Evolutionary conservation across 1,140 invertebrate genomes (phyloP), one percentile per base, ranked within the genome.

Genomic region (Sipha flava): DNA sequence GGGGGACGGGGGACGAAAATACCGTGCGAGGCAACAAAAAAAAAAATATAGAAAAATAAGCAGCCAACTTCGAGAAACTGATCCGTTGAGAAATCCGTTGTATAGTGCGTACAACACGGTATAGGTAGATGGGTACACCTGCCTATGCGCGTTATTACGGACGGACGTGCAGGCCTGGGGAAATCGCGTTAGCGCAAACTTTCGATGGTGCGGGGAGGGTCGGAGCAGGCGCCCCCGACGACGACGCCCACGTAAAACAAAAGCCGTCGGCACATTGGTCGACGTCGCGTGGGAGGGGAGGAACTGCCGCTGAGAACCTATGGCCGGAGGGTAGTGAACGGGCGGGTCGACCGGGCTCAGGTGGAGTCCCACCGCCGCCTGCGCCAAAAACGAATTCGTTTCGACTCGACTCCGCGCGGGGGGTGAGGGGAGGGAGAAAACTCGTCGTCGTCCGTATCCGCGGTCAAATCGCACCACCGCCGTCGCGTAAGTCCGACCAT

Each of bases 181-280:
- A 70, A 59, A 70, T 26, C 23, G 43, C 40, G 23, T 40, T 16
- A 12, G n/a, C 21, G 62, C 16, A 7, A 40, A 45, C 62, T 66
- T 66, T 43, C 2, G 29, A 29, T n/a, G 18, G 5, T 5, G 4
- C 23, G 16, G 40, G 62, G 12, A 43, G 21, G 34, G 47, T 37
- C 68, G 68, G 45, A 34, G 31, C 34, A 54, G 45, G 73, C 73
- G 52, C 52, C 73, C 31, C 45, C 49, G 49, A 37, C 52, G 73
- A 57, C 21, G 52, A 77, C 73, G 49, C 47, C 49, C 73, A 54
- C 49, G 73, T 77, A 57, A 77, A 77, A 77, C 73, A 77, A 77
- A 77, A 77, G 73, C 73, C 34, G 40, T 29, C 7, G 66, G 43
- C 43, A 59, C 73, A 77, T 77, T 77, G 73, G 73, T 77, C 21